Evolutionary conservation across 2,888 invertebrate species (phyloP), one percentile per base, ranked within the genome.

Genomic region (Auanema sp.): DNA sequence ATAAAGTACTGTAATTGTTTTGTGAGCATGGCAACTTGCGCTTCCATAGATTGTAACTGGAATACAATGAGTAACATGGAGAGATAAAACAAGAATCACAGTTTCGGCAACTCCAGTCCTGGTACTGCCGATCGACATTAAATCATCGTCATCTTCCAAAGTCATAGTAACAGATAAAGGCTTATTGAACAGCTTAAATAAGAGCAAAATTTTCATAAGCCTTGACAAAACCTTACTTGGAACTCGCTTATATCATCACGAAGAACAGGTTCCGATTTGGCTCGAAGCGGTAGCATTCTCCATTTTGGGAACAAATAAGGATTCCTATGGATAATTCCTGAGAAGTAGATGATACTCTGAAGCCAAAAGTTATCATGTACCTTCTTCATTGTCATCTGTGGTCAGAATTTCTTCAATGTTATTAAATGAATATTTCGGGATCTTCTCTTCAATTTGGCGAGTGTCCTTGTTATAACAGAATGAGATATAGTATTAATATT

Each of bases 331-430:
- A 47, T 21, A 18, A 47, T 21, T 47, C 47, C 47, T 47, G 10
- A 16, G 21, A 47, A 5, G 10, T 5, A 47, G 21, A 3, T 21
- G 47, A 5, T 47, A 5, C 21, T 16, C 47, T 5, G 10, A 47
- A 5, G 47, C n/a, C n/a, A n/a, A n/a, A 16, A 47, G 21, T 18
- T 3, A 47, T 5, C 47, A 5, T 5, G 4, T 18, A 47, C 47
- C 47, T 47, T 47, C 47, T 47, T 47, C 47, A 47, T 18, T 18
- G 10, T 47, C 47, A 47, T 47, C 47, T 21, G 47, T 18, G 47
- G 47, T 47, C 3, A 47, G 47, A 5, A 47, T 10, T 18, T 16
- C 21, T 18, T 16, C 47, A 5, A 47, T 16, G 10, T 47, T 21
- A 47, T 47, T 47, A 18, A 47, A 18, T 21, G 47, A 18, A 10